Conservation (phyloP, 2,113 vertebrate species). For the Callithrix jacchus region DNA sequence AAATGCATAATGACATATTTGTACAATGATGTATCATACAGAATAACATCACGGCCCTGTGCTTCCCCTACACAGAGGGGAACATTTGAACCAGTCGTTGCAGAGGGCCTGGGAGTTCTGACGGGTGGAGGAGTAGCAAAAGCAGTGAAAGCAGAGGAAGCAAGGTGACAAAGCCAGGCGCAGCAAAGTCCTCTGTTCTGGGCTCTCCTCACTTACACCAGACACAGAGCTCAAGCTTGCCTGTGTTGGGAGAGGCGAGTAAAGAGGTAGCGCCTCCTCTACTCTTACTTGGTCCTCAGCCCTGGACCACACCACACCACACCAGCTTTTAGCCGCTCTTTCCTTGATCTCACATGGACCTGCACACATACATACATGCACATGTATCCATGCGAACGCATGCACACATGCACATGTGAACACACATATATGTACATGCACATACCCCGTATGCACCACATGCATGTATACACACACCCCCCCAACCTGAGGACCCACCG, state of each 20-base stretch:
- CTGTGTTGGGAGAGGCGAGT: background rate
- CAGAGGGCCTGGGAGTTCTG: background rate
- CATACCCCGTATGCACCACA: background rate
- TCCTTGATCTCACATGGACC: background rate
- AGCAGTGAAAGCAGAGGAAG: background rate
- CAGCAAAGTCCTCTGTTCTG: background rate
- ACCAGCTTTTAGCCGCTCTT: background rate
- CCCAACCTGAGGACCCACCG: fast-evolving
- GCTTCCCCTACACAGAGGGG: background rate
- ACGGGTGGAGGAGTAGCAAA: background rate
- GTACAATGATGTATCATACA: fast-evolving
- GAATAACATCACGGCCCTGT: fast-evolving
- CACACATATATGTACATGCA: no score
- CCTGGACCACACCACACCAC: background rate
- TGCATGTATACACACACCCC: background rate
- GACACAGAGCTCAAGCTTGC: background rate
- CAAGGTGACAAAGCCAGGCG: fast-evolving
- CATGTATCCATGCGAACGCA: background rate
- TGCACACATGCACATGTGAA: background rate
- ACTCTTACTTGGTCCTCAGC: fast-evolving
- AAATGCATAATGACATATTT: background rate
- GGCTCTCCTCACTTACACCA: background rate
- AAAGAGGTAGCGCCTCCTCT: background rate
- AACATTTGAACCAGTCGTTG: background rate
- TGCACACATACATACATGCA: background rate